These are phyloP conservation scores for Azemiops feae DNA, from an alignment of 2,113 vertebrate genomes.

Conservation along the genomic window DNA sequence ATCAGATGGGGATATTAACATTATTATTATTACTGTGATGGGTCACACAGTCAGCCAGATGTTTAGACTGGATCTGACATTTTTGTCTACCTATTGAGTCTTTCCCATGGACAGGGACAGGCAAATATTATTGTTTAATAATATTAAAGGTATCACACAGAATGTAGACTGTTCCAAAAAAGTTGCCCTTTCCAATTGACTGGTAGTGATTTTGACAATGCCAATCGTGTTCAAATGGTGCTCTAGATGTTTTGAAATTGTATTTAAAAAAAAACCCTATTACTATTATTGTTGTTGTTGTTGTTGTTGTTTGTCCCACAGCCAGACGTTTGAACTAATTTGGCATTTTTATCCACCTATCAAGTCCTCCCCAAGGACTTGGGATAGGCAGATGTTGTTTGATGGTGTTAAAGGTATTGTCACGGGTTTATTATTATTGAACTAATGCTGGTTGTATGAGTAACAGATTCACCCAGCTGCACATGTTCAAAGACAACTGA, in stretches of 20 bases:
- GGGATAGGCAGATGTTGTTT: neutral
- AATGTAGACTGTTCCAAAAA: too few species aligned
- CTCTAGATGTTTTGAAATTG: too few species aligned
- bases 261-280: neutral
- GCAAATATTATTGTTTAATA: too few species aligned
- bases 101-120: too few species aligned
- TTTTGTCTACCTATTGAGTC: too few species aligned
- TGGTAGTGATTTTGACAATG: too few species aligned
- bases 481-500: conserved; percentile 30
- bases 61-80: too few species aligned
- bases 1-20: neutral
- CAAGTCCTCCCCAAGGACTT: neutral
- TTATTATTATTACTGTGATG: neutral
- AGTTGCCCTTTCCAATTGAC: too few species aligned
- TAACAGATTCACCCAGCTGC: conserved; percentile 27
- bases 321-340: neutral
- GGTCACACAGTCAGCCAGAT: neutral
- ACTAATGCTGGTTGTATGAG: conserved; percentile 23
- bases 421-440: neutral
- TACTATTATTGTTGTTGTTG: too few species aligned
- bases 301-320: neutral
- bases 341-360: neutral
- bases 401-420: neutral
- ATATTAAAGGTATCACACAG: too few species aligned
- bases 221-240: too few species aligned